Evolutionary conservation across 2,888 invertebrate genomes (phyloP).

Genomic region (Enchytraeus crypticus): DNA sequence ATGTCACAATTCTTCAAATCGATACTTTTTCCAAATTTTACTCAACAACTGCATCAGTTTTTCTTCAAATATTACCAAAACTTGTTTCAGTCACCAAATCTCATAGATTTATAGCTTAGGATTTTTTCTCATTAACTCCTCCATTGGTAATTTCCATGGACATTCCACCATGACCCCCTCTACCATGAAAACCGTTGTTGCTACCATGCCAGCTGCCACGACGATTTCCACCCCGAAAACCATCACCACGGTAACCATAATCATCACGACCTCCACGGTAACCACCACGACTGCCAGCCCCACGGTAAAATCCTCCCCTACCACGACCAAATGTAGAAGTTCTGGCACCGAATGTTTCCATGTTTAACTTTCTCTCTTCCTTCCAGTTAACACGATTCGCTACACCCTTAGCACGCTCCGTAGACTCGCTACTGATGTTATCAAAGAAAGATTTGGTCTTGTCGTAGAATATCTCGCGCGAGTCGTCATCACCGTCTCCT

Average conservation of each 20-base stretch:
- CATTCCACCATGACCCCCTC: too few species aligned
- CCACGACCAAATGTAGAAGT: slow-evolving; percentile 47
- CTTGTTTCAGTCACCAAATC: too few species aligned
- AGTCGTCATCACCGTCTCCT: slow-evolving; percentile 20
- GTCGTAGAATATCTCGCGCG: slow-evolving; percentile 65
- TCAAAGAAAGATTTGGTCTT: slow-evolving; percentile 98
- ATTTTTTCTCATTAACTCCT: too few species aligned
- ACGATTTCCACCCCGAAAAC: too few species aligned
- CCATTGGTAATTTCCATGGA: too few species aligned
- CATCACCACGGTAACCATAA: neutral
- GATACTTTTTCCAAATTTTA: too few species aligned
- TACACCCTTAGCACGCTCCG: slow-evolving; percentile 60
- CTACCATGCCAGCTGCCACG: too few species aligned
- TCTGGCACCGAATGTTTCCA: slow-evolving; percentile 90
- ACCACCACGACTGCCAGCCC: neutral
- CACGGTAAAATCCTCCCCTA: slow-evolving; percentile 2
- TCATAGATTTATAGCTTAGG: too few species aligned
- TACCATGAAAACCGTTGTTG: too few species aligned
- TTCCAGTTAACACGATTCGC: slow-evolving; percentile 74
- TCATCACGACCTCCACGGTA: neutral
- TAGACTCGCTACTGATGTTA: slow-evolving; percentile 94
- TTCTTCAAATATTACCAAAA: too few species aligned
- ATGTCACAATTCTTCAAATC: too few species aligned
- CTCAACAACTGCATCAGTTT: too few species aligned
- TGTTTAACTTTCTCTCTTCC: slow-evolving; percentile 87